Conservation (phyloP, 2,113 vertebrate species). For the Uria lomvia region DNA sequence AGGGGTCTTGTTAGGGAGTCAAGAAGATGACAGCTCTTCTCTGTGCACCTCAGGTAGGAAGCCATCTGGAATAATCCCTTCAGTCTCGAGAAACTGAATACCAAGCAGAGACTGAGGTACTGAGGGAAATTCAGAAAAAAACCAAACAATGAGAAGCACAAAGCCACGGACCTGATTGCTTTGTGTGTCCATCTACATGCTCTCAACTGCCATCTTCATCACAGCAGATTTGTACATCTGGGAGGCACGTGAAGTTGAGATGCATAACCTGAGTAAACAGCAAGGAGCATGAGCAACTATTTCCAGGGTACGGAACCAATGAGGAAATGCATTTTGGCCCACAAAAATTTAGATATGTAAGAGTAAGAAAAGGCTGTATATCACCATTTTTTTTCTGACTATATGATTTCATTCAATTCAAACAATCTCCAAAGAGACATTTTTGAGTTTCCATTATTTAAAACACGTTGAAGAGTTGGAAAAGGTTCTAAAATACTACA, state of each 20-base stretch:
- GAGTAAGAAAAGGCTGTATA: neutral
- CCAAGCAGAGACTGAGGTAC: neutral
- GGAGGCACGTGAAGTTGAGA: neutral
- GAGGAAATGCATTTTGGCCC: neutral
- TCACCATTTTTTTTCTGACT: neutral
- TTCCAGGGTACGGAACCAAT: neutral
- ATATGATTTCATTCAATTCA: neutral
- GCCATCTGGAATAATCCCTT: neutral
- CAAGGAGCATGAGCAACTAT: neutral
- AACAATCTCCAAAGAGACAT: neutral
- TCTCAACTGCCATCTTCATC: neutral
- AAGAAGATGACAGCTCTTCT: neutral
- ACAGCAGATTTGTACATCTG: neutral
- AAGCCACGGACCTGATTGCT: neutral
- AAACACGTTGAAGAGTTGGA: neutral
- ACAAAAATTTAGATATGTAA: neutral
- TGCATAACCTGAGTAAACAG: neutral
- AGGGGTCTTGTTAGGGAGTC: neutral
- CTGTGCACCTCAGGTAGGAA: neutral
- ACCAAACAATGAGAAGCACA: neutral
- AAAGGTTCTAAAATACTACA: neutral
- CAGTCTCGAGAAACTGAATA: neutral
- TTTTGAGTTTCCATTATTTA: neutral
- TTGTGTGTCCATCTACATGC: neutral
- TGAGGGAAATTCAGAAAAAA: neutral